phyloP scores from a whole-genome alignment of 2,797 vertebrate species.

The Chaunax sp. region DNA sequence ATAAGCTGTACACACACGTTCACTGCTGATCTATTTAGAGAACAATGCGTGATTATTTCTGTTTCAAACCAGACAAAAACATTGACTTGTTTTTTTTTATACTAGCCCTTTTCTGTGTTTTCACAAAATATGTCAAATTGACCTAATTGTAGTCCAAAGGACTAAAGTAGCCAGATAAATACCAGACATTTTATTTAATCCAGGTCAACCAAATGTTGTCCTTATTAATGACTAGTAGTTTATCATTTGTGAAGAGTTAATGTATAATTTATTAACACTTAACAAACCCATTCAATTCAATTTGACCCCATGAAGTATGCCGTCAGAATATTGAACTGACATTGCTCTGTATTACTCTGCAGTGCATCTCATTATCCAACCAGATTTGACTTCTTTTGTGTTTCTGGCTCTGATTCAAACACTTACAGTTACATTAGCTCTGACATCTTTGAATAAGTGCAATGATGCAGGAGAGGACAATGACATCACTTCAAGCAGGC shows the following conservation, averaged over 20 bases:
- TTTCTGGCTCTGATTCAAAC: constrained; percentile 29
- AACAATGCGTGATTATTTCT: not conserved
- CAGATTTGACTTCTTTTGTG: not conserved
- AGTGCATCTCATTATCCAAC: not conserved
- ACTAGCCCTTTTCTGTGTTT: not conserved
- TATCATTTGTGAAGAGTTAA: not conserved
- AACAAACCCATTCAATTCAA: not conserved
- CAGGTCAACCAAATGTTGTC: not conserved
- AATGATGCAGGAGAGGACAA: not conserved
- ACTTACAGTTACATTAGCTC: not conserved
- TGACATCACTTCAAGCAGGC: constrained; percentile 37
- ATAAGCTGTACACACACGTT: constrained; percentile 21
- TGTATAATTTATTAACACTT: not conserved
- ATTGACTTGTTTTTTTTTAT: too few species aligned
- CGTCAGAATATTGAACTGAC: not conserved
- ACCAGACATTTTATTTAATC: not conserved
- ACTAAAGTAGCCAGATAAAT: not conserved
- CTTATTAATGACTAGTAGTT: not conserved
- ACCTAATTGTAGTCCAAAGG: not conserved
- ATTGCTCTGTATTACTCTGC: not conserved
- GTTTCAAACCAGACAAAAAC: not conserved
- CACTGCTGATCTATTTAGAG: constrained; percentile 8
- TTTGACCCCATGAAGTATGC: not conserved
- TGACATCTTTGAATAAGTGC: constrained; percentile 20
- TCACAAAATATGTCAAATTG: not conserved